Evolutionary conservation across 2,797 vertebrate genomes (phyloP).

Genomic region (Pteropus rufus): DNA sequence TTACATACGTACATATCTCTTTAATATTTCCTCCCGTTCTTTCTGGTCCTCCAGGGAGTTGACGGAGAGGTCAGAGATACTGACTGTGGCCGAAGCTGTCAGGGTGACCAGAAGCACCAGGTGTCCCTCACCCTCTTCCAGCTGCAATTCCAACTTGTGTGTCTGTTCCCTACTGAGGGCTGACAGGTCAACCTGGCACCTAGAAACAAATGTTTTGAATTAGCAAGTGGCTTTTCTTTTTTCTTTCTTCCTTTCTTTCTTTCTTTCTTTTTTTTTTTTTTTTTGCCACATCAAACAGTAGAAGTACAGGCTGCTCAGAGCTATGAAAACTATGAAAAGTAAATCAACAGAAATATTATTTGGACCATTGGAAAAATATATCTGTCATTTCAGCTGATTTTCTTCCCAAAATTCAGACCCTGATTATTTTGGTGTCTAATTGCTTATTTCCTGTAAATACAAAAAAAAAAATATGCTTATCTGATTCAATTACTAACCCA

Average conservation of each 20-base stretch:
- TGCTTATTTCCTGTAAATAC: slow-evolving; percentile 16
- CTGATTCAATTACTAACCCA: neutral
- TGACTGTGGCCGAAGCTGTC: slow-evolving; percentile 93
- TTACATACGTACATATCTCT: slow-evolving; percentile 92
- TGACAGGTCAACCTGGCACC: slow-evolving; percentile 94
- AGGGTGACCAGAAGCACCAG: slow-evolving; percentile 95
- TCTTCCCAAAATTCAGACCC: neutral
- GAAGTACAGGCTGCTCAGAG: neutral
- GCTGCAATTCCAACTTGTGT: slow-evolving; percentile 90
- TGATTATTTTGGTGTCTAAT: neutral
- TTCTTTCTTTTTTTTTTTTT: too few species aligned
- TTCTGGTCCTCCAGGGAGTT: slow-evolving; percentile 92
- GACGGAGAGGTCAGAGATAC: slow-evolving; percentile 92
- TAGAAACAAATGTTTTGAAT: slow-evolving; percentile 81
- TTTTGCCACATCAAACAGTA: slow-evolving; percentile 1
- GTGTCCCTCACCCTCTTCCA: slow-evolving; percentile 93
- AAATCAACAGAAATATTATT: slow-evolving; percentile 12
- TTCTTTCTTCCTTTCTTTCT: too few species aligned
- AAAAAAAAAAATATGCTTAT: neutral
- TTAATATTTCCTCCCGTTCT: slow-evolving; percentile 90
- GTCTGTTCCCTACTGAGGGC: slow-evolving; percentile 93
- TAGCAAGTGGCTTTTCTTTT: slow-evolving; percentile 48
- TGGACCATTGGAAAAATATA: neutral
- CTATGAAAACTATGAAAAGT: neutral
- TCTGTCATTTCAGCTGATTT: neutral